Conservation (phyloP, 2,888 invertebrate genomes). For the Macrosoma leucophasiata region DNA sequence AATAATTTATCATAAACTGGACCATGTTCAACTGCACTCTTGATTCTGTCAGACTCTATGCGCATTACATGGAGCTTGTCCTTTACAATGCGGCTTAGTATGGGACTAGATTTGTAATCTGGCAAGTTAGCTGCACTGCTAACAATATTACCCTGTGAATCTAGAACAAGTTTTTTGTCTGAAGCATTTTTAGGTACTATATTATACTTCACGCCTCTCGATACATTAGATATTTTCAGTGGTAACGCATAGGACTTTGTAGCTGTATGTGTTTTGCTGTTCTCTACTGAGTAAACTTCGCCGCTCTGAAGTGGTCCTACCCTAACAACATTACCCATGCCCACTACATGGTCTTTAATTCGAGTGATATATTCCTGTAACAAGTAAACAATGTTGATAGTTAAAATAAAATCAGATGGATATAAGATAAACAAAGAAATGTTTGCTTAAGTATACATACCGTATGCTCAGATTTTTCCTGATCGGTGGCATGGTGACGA, state of each 20-base stretch:
- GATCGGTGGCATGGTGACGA: slow-evolving; percentile 63
- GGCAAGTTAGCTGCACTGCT: slow-evolving; percentile 67
- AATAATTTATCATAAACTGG: slow-evolving; percentile 76
- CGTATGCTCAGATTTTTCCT: slow-evolving; percentile 65
- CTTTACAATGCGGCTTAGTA: slow-evolving; percentile 64
- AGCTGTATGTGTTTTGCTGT: slow-evolving; percentile 53
- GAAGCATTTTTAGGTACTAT: slow-evolving; percentile 69
- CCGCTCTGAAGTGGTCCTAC: slow-evolving; percentile 72
- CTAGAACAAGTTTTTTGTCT: slow-evolving; percentile 66
- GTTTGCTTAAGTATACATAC: slow-evolving; percentile 32
- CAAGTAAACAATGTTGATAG: slow-evolving; percentile 14
- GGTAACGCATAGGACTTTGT: slow-evolving; percentile 68
- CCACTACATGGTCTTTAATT: slow-evolving; percentile 82
- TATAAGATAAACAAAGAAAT: slow-evolving; percentile 1
- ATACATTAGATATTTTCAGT: slow-evolving; percentile 64
- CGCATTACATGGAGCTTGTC: slow-evolving; percentile 71
- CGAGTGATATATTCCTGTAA: slow-evolving; percentile 68
- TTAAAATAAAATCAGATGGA: no score
- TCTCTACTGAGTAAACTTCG: slow-evolving; percentile 60
- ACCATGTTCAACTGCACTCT: slow-evolving; percentile 76
- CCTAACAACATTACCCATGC: slow-evolving; percentile 83
- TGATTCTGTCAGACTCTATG: slow-evolving; percentile 74
- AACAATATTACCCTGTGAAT: slow-evolving; percentile 65
- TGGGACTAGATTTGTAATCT: slow-evolving; percentile 65
- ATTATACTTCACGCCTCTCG: slow-evolving; percentile 65